A percentile compares a stretch with the other conserved stretches of the same genome.
Conservation (phyloP, 2,113 vertebrate genomes). For the Anolis carolinensis region DNA sequence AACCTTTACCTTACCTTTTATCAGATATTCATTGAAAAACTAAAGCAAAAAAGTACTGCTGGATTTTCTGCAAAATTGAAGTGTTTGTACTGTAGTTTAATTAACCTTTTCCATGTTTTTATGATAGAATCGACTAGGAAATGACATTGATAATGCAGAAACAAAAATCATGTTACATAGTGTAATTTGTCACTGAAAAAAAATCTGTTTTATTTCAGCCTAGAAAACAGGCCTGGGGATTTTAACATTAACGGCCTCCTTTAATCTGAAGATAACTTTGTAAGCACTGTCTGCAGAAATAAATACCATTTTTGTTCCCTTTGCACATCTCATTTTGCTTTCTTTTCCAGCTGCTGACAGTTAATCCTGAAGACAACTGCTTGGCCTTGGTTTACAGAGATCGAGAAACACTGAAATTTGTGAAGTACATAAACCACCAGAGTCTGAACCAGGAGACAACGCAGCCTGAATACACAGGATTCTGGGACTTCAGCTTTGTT, state of each 20-base stretch:
- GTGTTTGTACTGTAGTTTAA: too few relatives aligned
- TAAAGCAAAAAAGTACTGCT: too few relatives aligned
- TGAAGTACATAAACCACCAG: slow-evolving; percentile 91
- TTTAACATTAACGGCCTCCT: not conserved
- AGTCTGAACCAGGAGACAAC: slow-evolving; percentile 71
- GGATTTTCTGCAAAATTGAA: too few relatives aligned
- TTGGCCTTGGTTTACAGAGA: slow-evolving; percentile 94
- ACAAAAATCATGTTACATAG: too few relatives aligned
- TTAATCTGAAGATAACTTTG: not conserved
- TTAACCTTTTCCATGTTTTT: too few relatives aligned
- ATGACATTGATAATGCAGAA: too few relatives aligned
- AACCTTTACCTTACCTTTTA: too few relatives aligned
- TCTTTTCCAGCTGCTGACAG: slow-evolving; percentile 85
- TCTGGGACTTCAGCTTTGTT: slow-evolving; percentile 93
- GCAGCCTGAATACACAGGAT: slow-evolving; percentile 64
- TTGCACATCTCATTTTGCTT: not conserved
- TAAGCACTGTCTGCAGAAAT: not conserved
- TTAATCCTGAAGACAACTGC: slow-evolving; percentile 92
- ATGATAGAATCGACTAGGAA: too few relatives aligned
- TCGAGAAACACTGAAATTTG: slow-evolving; percentile 93
- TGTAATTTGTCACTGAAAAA: too few relatives aligned
- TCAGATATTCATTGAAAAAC: too few relatives aligned
- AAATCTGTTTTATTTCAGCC: not conserved
- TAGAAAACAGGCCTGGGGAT: not conserved
- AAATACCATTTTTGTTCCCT: not conserved